Base-by-base conservation (phyloP, 2,888 invertebrate genomes). In the Proisotoma minuta region DNA sequence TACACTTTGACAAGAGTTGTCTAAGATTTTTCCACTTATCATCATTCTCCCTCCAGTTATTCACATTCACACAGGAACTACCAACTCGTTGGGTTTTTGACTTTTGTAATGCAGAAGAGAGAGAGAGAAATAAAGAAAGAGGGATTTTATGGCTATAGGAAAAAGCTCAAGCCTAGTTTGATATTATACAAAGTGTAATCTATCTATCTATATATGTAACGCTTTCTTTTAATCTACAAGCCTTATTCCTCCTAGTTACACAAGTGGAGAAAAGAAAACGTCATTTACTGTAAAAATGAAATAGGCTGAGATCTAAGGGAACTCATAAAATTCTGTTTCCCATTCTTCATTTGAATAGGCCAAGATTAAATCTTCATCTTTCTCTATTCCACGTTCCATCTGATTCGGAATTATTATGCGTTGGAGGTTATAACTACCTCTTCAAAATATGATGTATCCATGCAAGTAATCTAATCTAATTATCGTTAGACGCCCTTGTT, bases 311-410 rank as follows among this genome's bases (percentile, higher is more conserved):
- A n/a, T n/a, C n/a, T n/a, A n/a, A n/a, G n/a, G n/a, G 43, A 34
- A 20, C 40, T 40, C 34, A n/a, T 54, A 40, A 20, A 24, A 40
- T 22, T 39, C 22, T 15, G 40, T 40, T 56, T 56, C 39, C 40
- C 40, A 56, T 40, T 40, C 24, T 56, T 56, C 39, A 39, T 34
- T 40, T 26, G 24, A 40, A 23, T 40, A 47, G 47, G 23, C 28
- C 28, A 18, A 15, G 59, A 27, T 12, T 20, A 28, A 51, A 28
- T 40, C 47, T 26, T 39, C 23, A 27, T 63, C 59, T 53, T 34
- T 51, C 40, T 56, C 39, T 64, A 51, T 49, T 56, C 59, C 57
- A 43, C 57, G 40, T 40, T 43, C 27, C 56, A 59, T n/a, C 18
- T n/a, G 12, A 26, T 48, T 26, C 43, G 40, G n/a, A 5, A 43